Evolutionary conservation across 2,888 invertebrate species (phyloP).

Genomic region (Eupsilia transversa): DNA sequence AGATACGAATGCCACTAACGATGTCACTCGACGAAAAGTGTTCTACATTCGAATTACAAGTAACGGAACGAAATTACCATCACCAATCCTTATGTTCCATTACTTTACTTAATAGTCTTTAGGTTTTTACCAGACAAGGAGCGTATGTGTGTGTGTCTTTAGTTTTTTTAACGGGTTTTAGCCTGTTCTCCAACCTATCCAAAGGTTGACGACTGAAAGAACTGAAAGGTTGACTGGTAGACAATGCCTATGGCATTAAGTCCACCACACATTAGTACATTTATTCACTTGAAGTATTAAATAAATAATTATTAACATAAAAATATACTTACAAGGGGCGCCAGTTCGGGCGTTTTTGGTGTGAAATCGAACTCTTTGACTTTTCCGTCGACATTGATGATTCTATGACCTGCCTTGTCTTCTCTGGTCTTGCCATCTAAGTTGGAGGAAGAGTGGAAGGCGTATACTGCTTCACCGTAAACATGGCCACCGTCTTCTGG

Average conservation of each 20-base stretch:
- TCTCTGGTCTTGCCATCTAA: conserved; percentile 91
- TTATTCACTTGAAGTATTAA: neutral
- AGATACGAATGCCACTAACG: neutral
- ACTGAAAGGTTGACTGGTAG: too few species aligned
- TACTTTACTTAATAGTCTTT: neutral
- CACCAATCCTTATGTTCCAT: neutral
- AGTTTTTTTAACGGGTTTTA: neutral
- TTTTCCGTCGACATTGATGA: conserved; percentile 93
- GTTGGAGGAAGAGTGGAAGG: conserved; percentile 90
- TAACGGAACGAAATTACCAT: neutral
- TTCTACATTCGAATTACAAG: neutral
- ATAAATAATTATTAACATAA: neutral
- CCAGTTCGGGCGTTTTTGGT: conserved; percentile 55
- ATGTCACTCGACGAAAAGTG: neutral
- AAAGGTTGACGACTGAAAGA: too few species aligned
- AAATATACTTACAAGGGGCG: conserved; percentile 22
- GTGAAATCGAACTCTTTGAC: conserved; percentile 89
- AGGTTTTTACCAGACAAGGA: too few species aligned
- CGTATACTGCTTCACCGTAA: conserved; percentile 92
- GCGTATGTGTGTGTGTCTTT: too few species aligned
- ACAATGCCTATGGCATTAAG: neutral
- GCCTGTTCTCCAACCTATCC: neutral
- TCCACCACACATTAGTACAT: neutral
- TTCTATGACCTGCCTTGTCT: conserved; percentile 91
- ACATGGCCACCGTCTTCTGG: conserved; percentile 78